Base-by-base conservation (phyloP, 2,888 invertebrate genomes). In the Strigamia maritima region DNA sequence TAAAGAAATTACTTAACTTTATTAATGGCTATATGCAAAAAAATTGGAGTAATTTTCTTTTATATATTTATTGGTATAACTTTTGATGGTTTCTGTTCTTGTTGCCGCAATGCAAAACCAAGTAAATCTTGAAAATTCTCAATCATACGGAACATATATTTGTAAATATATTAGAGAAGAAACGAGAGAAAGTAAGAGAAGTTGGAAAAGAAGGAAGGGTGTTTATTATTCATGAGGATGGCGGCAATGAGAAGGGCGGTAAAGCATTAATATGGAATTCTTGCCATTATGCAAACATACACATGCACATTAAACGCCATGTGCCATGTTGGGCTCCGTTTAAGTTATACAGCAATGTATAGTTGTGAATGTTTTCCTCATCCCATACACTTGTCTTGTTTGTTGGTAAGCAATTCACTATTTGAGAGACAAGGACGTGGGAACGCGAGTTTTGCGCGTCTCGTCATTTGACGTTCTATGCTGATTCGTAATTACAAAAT, bases 181-280 rank as follows among this genome's bases (percentile, higher is more conserved):
- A 54, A 19, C 16, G n/a, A 54, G 54, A 44, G n/a, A 54, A 54
- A 54, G 54, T 54, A 54, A 54, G 54, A 54, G 54, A 54, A 54
- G 54, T 54, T 54, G 19, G 54, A 19, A 54, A 54, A 8, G 19
- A 54, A 6, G 54, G 19, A 24, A 54, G 28, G 54, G 77, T 77
- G 77, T 77, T 77, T 77, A 77, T 77, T 77, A 77, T 77, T 77
- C 77, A 77, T 77, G 77, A 77, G 77, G 24, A 77, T 54, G 54
- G 77, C 54, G 54, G 54, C 54, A 54, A 54, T 19, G 54, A 54
- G 54, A 54, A 77, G 77, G 54, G 77, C 44, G 77, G 44, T 44
- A 54, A 35, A 26, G 77, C 77, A 77, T 77, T 77, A 77, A 77
- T 77, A 77, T 77, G 77, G 77, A 77, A 77, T 54, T 77, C 54